Base-by-base conservation (phyloP, 1,140 invertebrate species). In the Drosophila kepulauana region DNA sequence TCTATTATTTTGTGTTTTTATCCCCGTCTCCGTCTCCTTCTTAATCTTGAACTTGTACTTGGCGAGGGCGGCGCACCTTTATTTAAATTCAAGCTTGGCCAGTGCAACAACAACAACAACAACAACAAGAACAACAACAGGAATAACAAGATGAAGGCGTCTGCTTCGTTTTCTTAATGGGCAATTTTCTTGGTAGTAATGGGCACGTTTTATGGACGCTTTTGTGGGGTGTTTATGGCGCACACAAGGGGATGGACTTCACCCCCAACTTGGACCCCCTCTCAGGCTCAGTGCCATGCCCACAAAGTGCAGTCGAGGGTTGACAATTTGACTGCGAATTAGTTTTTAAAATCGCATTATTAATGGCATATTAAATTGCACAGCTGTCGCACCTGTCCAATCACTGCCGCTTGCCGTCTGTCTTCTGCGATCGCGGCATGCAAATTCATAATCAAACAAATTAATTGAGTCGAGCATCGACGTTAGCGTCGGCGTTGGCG, bases 151-250 rank as follows among this genome's bases (percentile, higher is more conserved):
- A 48, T 46, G 13, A 41, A 67, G 58, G 49, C 73, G 52, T 67
- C 68, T 74, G 84, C 80, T 84, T 85, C 78, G 80, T 85, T 88
- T 85, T 79, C 82, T 82, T 90, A 90, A 90, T 91, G 87, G 87
- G 74, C 91, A 92, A 92, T 92, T 92, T 92, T 84, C 79, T 88
- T 91, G 78, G 78, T 75, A 86, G 84, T 91, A 92, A 92, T 92
- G 87, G 85, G 75, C 86, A 89, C 87, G 87, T 92, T 92, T 91
- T 89, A 91, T 91, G 88, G 73, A 89, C 91, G 76, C 85, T 89
- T 92, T 92, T 92, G 91, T 92, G 91, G 91, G 91, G 91, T 92
- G 91, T 92, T 91, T 91, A 91, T 88, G 68, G 77, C 75, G 70
- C 65, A 75, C 73, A 75, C 79, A 64, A 45, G 38, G 62, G 64